phyloP scores from a whole-genome alignment of 2,797 vertebrate species.

The Pipistrellus nathusii region DNA sequence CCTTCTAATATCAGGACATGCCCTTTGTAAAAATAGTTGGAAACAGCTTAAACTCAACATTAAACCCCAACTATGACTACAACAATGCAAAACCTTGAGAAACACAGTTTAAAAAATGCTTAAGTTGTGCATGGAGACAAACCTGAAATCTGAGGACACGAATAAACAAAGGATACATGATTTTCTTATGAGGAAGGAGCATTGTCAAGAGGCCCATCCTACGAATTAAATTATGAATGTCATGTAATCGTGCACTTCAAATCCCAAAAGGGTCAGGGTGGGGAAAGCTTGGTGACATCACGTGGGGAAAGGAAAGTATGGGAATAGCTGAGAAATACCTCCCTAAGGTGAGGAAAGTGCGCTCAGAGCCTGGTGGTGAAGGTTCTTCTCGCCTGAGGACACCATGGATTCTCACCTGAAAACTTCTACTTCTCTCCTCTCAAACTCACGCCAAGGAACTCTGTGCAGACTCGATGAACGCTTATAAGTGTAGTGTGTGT shows the following conservation, averaged over 20 bases:
- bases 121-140: not conserved
- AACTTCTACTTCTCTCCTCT: not conserved
- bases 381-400: not conserved
- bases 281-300: not conserved
- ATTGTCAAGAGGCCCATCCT: not conserved
- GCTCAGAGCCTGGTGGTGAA: not conserved
- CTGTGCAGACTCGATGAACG: not conserved
- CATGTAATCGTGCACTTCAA: not conserved
- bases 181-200: not conserved
- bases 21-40: not conserved
- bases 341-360: not conserved
- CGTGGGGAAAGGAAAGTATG: not conserved
- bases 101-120: not conserved
- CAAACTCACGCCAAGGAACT: not conserved
- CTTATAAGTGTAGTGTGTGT: not conserved
- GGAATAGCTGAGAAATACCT: not conserved
- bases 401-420: not conserved
- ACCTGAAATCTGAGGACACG: not conserved
- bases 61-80: not conserved
- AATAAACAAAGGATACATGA: not conserved
- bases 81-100: conserved; percentile 22
- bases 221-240: conserved; percentile 19
- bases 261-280: not conserved
- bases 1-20: not conserved
- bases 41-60: not conserved